phyloP scores from a whole-genome alignment of 2,797 vertebrate genomes.

The Lithobates pipiens region DNA sequence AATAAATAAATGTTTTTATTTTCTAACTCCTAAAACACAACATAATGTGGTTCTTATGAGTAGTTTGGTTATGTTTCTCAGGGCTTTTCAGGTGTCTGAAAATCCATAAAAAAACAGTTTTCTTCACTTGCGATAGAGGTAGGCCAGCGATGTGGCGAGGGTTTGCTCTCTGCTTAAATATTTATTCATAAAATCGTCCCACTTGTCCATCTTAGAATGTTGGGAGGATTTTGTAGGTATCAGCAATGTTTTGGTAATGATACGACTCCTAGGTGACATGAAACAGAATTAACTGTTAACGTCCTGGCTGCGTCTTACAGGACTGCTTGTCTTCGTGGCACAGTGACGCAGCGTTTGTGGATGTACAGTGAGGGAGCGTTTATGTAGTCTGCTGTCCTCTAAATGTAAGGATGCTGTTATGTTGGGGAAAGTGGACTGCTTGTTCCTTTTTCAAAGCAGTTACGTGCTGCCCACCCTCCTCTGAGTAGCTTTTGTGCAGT shows the following conservation, averaged over 20 bases:
- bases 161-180: too few relatives aligned
- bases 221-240: too few relatives aligned
- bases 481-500: background rate
- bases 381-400: background rate
- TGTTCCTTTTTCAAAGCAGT: background rate
- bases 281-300: background rate
- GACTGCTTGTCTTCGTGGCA: background rate
- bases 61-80: too few relatives aligned
- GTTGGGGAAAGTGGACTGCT: background rate
- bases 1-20: too few relatives aligned
- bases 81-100: too few relatives aligned
- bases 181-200: too few relatives aligned
- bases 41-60: too few relatives aligned
- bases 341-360: background rate
- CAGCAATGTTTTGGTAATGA: background rate
- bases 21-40: too few relatives aligned
- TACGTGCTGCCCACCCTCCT: conserved; percentile 4
- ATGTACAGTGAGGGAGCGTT: background rate
- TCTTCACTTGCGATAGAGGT: too few relatives aligned
- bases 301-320: background rate
- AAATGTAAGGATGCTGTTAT: background rate
- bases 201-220: too few relatives aligned
- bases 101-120: too few relatives aligned
- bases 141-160: too few relatives aligned
- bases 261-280: background rate